Evolutionary conservation across 2,888 invertebrate genomes (phyloP).

Genomic region (Pseudanteris insignis): DNA sequence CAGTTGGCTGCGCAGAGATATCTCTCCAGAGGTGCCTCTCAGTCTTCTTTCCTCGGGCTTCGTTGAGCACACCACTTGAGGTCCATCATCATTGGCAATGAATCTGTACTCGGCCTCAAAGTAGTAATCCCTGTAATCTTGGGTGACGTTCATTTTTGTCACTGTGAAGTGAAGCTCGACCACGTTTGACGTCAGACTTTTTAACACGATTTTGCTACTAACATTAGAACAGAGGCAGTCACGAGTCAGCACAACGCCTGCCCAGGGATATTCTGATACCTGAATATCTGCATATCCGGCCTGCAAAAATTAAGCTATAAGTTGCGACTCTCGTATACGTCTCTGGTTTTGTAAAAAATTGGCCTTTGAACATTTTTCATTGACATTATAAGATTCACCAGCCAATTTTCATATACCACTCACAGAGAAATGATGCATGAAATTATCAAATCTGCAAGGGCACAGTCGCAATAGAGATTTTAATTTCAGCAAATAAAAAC

Average conservation of each 20-base stretch:
- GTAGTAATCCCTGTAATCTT: conserved; percentile 81
- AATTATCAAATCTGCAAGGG: no score
- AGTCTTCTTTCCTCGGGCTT: conserved; percentile 75
- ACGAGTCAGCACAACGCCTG: conserved; percentile 72
- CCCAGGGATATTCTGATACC: conserved; percentile 60
- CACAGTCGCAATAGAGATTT: no score
- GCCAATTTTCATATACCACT: no score
- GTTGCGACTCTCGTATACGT: no score
- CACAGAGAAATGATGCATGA: no score
- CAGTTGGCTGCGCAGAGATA: conserved; percentile 73
- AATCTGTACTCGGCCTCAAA: conserved; percentile 81
- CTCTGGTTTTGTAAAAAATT: no score
- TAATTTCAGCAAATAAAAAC: no score
- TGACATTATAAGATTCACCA: no score
- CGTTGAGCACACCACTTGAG: conserved; percentile 71
- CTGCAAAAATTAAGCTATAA: no score
- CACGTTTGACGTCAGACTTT: conserved; percentile 75
- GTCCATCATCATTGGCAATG: conserved; percentile 66
- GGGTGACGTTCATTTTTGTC: conserved; percentile 81
- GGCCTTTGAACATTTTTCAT: no score
- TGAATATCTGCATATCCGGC: conserved; percentile 52
- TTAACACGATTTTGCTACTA: conserved; percentile 73
- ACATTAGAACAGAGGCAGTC: conserved; percentile 80
- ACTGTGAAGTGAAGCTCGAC: conserved; percentile 80
- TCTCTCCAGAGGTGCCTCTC: conserved; percentile 79